Evolutionary conservation across 1,140 invertebrate species (phyloP).

Genomic region (Sitobion miscanthi): DNA sequence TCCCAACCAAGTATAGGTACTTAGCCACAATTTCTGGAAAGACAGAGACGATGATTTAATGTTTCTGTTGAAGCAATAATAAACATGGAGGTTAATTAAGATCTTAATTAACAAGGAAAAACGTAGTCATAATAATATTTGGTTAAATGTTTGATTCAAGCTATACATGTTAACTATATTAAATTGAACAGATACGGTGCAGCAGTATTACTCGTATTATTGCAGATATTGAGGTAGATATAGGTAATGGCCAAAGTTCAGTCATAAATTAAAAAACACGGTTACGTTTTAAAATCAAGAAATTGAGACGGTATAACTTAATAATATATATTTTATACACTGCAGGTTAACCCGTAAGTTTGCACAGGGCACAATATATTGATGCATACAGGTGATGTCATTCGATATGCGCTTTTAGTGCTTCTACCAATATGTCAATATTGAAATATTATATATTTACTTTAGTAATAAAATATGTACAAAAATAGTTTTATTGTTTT

Average conservation of each 20-base stretch:
- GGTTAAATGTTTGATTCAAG: not conserved
- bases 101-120: conserved; percentile 9
- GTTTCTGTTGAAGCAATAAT: not conserved
- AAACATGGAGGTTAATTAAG: not conserved
- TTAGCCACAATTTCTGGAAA: not conserved
- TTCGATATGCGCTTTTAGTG: not conserved
- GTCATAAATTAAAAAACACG: not conserved
- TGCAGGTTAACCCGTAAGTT: not conserved
- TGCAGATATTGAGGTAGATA: not conserved
- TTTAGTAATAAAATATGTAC: not conserved
- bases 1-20: not conserved
- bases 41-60: not conserved
- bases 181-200: not conserved
- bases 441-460: conserved; percentile 2
- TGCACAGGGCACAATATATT: not conserved
- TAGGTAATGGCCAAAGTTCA: not conserved
- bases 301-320: not conserved
- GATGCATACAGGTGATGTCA: not conserved
- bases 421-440: not conserved
- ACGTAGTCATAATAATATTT: not conserved
- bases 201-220: not conserved
- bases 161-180: not conserved
- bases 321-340: not conserved
- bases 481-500: not conserved
- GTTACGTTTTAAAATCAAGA: not conserved